Conservation (phyloP, 2,113 vertebrate species). For the Platysteira castanea region DNA sequence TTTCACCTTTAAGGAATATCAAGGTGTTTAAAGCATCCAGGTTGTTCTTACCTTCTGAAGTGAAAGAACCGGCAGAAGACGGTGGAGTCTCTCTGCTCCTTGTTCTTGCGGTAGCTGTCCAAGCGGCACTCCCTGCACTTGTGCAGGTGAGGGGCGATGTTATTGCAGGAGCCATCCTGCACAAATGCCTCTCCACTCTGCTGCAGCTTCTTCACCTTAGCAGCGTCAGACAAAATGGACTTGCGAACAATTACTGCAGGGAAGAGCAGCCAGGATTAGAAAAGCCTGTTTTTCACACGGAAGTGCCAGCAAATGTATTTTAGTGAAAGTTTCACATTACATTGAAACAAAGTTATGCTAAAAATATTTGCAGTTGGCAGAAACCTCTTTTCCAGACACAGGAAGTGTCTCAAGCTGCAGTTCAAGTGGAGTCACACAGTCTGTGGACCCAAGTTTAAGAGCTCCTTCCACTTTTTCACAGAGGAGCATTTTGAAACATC, state of each 20-base stretch:
- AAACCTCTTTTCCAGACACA: neutral
- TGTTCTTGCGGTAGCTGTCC: slow-evolving; percentile 77
- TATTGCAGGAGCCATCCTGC: slow-evolving; percentile 78
- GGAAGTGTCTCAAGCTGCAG: neutral
- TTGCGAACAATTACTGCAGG: slow-evolving; percentile 63
- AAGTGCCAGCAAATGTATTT: neutral
- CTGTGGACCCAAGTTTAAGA: neutral
- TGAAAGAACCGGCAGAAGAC: slow-evolving; percentile 83
- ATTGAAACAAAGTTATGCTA: neutral
- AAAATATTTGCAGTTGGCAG: neutral
- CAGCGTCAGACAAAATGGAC: slow-evolving; percentile 72
- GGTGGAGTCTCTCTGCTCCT: slow-evolving; percentile 74
- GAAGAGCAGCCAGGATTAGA: neutral
- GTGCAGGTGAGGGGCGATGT: slow-evolving; percentile 74
- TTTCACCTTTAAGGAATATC: neutral
- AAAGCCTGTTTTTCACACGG: neutral
- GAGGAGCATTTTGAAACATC: neutral
- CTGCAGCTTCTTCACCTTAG: slow-evolving; percentile 75
- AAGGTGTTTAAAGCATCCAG: rapidly evolving
- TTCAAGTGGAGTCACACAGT: neutral
- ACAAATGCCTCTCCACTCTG: slow-evolving; percentile 77
- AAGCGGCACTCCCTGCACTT: slow-evolving; percentile 79
- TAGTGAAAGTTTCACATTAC: neutral
- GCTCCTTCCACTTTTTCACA: neutral
- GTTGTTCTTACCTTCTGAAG: slow-evolving; percentile 69